Conservation (phyloP, 2,888 invertebrate genomes). For the Dryocosmus kuriphilus region DNA sequence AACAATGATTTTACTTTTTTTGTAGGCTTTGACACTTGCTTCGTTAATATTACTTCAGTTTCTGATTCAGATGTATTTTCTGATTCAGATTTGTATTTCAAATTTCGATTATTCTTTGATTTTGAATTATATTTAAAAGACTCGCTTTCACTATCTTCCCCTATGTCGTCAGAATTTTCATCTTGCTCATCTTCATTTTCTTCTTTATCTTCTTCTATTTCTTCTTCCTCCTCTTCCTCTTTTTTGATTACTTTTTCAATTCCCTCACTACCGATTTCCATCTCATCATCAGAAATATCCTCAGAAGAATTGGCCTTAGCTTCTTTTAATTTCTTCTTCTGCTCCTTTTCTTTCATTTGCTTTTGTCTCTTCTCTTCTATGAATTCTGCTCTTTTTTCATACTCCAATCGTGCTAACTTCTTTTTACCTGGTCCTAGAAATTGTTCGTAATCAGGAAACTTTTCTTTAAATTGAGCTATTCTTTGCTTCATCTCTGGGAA, state of each 20-base stretch:
- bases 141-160: constrained; percentile 33
- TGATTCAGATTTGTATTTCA: background rate
- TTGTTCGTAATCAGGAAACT: constrained; percentile 67
- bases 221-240: constrained; percentile 8
- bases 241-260: constrained; percentile 1
- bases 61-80: constrained; percentile 39
- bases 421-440: constrained; percentile 59
- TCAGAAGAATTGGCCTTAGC: background rate
- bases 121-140: constrained; percentile 33
- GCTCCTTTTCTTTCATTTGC: constrained; percentile 4
- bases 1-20: background rate
- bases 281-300: constrained; percentile 19
- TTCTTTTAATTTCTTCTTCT: constrained; percentile 6
- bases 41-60: constrained; percentile 15
- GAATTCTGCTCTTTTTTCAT: constrained; percentile 49
- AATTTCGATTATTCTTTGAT: constrained; percentile 9
- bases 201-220: constrained; percentile 34
- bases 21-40: background rate
- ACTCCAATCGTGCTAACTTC: constrained; percentile 54
- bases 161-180: constrained; percentile 17
- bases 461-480: constrained; percentile 65
- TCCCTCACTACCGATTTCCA: constrained; percentile 12
- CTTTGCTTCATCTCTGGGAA: constrained; percentile 61
- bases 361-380: constrained; percentile 3
- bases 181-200: constrained; percentile 6